Evolutionary conservation across 1,140 invertebrate species (phyloP).

Genomic region (Pachypsylla venusta): DNA sequence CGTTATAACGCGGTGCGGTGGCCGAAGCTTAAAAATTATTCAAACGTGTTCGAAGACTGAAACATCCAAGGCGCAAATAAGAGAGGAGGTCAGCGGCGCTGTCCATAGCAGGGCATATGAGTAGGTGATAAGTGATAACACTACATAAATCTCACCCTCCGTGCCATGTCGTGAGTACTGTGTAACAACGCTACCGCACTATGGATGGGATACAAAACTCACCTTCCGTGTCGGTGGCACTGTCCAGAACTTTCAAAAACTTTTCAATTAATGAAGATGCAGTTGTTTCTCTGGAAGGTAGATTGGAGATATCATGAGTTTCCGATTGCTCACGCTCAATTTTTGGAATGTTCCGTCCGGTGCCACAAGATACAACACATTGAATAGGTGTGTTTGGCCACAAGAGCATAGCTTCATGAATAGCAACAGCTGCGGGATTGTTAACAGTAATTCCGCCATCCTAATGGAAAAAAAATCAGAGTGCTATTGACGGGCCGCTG

Average conservation of each 20-base stretch:
- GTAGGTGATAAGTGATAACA: too few species aligned
- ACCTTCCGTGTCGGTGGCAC: constrained; percentile 82
- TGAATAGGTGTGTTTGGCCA: constrained; percentile 68
- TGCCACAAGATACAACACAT: constrained; percentile 79
- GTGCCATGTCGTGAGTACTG: background rate
- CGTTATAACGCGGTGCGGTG: too few species aligned
- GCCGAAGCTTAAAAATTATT: too few species aligned
- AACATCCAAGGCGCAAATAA: background rate
- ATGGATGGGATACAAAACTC: constrained; percentile 19
- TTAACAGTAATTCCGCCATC: constrained; percentile 78
- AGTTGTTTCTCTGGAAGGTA: constrained; percentile 23
- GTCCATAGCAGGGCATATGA: too few species aligned
- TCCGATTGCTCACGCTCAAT: constrained; percentile 25
- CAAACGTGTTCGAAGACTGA: too few species aligned
- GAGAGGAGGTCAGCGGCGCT: background rate
- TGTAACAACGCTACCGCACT: background rate
- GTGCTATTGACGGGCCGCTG: too few species aligned
- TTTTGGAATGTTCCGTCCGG: constrained; percentile 40
- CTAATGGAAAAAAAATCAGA: constrained; percentile 29
- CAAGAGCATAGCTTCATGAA: constrained; percentile 71
- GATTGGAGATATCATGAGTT: background rate
- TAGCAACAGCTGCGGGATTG: constrained; percentile 76
- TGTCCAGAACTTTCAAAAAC: constrained; percentile 69
- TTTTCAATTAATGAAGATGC: constrained; percentile 59
- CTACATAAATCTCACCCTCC: background rate